A percentile compares a stretch with the other conserved stretches of the same genome.
Conservation (phyloP, 2,888 invertebrate genomes). For the Andrena bicolor region DNA sequence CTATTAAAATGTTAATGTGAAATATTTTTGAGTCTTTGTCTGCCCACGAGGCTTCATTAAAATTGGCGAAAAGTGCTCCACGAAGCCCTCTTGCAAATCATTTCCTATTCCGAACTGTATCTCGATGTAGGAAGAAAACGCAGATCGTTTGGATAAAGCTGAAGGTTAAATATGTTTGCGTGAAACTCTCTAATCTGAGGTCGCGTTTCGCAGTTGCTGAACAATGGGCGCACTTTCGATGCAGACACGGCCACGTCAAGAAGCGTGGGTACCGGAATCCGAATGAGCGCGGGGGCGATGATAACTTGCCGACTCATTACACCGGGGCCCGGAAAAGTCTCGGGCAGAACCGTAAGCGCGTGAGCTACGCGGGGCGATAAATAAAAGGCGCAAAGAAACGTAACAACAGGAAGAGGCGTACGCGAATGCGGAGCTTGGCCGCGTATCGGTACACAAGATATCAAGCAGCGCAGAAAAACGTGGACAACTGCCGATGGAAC, state of each 20-base stretch:
- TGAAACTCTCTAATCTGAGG: neutral
- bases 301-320: slow-evolving; percentile 69
- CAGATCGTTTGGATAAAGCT: neutral
- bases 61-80: too few relatives aligned
- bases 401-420: slow-evolving; percentile 71
- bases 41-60: too few relatives aligned
- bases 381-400: slow-evolving; percentile 72
- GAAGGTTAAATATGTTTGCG: too few relatives aligned
- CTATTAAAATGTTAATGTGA: too few relatives aligned
- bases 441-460: slow-evolving; percentile 57
- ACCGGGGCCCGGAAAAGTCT: slow-evolving; percentile 62
- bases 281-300: slow-evolving; percentile 65
- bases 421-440: slow-evolving; percentile 69
- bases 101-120: neutral
- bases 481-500: slow-evolving; percentile 68
- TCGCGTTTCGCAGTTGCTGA: slow-evolving; percentile 25
- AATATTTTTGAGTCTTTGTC: too few relatives aligned
- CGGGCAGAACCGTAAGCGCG: slow-evolving; percentile 70
- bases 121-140: neutral
- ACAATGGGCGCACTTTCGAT: slow-evolving; percentile 56
- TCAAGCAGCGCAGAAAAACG: slow-evolving; percentile 60
- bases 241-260: slow-evolving; percentile 42
- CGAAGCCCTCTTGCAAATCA: too few relatives aligned
- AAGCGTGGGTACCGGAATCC: slow-evolving; percentile 71
- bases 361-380: slow-evolving; percentile 75